Evolutionary conservation across 2,888 invertebrate species (phyloP).

Genomic region (Perdita meconis): DNA sequence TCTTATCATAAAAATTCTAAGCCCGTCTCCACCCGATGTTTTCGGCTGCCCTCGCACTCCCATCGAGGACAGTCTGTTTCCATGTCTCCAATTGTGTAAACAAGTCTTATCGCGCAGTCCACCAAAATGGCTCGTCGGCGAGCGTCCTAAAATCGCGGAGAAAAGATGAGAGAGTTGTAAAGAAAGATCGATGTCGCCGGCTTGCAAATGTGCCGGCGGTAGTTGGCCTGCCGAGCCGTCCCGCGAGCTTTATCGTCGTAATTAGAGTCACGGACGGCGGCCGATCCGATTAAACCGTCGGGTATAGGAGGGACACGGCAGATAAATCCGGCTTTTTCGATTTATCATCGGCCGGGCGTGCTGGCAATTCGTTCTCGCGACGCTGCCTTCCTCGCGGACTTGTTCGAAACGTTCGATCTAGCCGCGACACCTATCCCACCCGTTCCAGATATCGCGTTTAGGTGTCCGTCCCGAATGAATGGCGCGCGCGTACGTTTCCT

Average conservation of each 20-base stretch:
- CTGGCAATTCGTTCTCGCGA: conserved; percentile 27
- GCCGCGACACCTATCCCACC: conserved; percentile 29
- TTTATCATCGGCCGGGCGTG: conserved; percentile 41
- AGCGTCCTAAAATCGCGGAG: conserved; percentile 75
- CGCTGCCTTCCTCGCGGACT: conserved; percentile 31
- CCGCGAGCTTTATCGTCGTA: conserved; percentile 27
- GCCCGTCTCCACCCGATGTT: no score
- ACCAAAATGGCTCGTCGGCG: conserved; percentile 75
- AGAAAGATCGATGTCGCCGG: conserved; percentile 64
- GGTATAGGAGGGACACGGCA: conserved; percentile 16
- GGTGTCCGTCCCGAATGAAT: conserved; percentile 48
- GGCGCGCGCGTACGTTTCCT: conserved; percentile 49
- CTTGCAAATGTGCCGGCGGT: conserved; percentile 12
- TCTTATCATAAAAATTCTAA: no score
- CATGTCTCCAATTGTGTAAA: conserved; percentile 14
- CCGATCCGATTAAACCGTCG: conserved; percentile 38
- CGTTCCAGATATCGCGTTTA: conserved; percentile 52
- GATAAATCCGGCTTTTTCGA: conserved; percentile 50
- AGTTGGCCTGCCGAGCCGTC: not conserved
- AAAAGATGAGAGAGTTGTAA: conserved; percentile 31
- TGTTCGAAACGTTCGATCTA: conserved; percentile 38
- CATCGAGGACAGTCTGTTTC: not conserved
- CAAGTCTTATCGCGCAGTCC: conserved; percentile 77
- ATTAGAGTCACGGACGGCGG: conserved; percentile 40
- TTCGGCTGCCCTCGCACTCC: no score